Evolutionary conservation across 2,888 invertebrate genomes (phyloP).

Genomic region (Zele albiditarsus): DNA sequence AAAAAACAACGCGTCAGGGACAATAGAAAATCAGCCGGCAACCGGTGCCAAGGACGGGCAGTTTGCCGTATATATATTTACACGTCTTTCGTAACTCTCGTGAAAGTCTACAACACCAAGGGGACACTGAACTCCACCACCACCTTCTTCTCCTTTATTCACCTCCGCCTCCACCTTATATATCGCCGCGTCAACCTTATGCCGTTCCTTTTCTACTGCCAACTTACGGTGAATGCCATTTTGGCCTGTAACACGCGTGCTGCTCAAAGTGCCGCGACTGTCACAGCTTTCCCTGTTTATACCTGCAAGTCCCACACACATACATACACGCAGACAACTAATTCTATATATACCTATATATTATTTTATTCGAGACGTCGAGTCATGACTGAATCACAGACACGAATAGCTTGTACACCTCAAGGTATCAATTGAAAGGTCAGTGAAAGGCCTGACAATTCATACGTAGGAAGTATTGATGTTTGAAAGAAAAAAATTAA

Average conservation of each 20-base stretch:
- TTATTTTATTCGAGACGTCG: constrained; percentile 18
- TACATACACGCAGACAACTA: background rate
- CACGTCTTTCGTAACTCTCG: constrained; percentile 71
- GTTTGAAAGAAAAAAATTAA: background rate
- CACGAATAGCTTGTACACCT: constrained; percentile 53
- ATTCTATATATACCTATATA: background rate
- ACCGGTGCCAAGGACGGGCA: constrained; percentile 73
- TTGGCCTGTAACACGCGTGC: constrained; percentile 42
- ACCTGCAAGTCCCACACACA: constrained; percentile 22
- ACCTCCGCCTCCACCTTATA: constrained; percentile 49
- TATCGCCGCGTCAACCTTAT: constrained; percentile 34
- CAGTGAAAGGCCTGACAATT: constrained; percentile 62
- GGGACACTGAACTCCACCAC: constrained; percentile 71
- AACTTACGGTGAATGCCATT: constrained; percentile 23
- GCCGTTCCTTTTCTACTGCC: constrained; percentile 9
- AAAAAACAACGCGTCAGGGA: constrained; percentile 53
- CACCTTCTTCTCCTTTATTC: constrained; percentile 46
- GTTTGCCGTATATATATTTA: constrained; percentile 56
- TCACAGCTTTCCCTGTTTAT: constrained; percentile 41
- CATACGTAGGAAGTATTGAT: constrained; percentile 52
- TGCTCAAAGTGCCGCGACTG: constrained; percentile 51
- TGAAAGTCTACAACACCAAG: constrained; percentile 70
- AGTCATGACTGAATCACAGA: constrained; percentile 30
- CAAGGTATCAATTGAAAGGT: constrained; percentile 61
- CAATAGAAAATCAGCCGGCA: constrained; percentile 71